Conservation (phyloP, 2,113 vertebrate genomes). For the Gambusia holbrooki region DNA sequence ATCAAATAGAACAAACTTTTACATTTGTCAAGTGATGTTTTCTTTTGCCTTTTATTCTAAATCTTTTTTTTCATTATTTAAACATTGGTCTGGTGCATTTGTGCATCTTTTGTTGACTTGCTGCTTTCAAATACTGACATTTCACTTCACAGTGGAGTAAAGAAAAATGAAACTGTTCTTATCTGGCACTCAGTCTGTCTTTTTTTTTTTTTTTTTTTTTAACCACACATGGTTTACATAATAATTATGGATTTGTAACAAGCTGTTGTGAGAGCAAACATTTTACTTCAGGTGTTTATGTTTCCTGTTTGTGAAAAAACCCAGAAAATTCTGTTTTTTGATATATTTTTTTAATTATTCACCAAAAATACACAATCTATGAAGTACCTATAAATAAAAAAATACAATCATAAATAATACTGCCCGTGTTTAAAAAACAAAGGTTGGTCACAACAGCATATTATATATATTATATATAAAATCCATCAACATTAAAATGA, state of each 20-base stretch:
- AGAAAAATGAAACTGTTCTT: conserved; percentile 18
- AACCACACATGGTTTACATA: no score
- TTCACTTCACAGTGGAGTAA: conserved; percentile 26
- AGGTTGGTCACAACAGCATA: conserved; percentile 35
- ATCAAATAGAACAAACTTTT: conserved; percentile 3
- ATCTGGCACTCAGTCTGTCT: not conserved
- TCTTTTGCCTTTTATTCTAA: not conserved
- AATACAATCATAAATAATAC: conserved; percentile 70
- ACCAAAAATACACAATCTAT: conserved; percentile 41
- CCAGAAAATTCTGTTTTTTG: not conserved
- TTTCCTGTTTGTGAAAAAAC: not conserved
- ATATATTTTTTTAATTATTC: conserved; percentile 31
- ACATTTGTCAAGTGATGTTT: not conserved
- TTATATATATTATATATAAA: conserved; percentile 23
- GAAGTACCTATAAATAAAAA: conserved; percentile 48
- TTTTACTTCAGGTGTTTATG: not conserved
- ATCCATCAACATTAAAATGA: conserved; percentile 35
- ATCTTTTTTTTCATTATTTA: not conserved
- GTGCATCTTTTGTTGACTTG: conserved; percentile 23
- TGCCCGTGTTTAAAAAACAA: conserved; percentile 53
- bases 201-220: not conserved
- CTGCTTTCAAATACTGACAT: conserved; percentile 22
- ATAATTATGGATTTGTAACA: no score
- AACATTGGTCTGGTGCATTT: conserved; percentile 8
- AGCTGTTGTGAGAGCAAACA: not conserved